Evolutionary conservation across 2,888 invertebrate species (phyloP), one percentile per base, ranked within the genome.

Genomic region (Linyphia triangularis): DNA sequence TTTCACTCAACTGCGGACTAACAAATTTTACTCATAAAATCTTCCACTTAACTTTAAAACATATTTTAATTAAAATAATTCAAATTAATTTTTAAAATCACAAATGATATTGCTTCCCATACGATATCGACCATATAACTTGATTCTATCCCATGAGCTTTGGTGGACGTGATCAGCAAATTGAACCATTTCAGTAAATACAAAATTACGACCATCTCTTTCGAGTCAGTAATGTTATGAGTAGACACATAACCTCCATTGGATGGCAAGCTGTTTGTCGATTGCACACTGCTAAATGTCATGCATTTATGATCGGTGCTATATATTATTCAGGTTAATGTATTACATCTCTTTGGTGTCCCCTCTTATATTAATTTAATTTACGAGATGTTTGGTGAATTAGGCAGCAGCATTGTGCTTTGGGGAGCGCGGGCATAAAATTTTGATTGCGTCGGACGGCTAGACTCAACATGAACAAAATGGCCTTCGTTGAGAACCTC

Each of bases 121-220:
- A n/a, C n/a, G n/a, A n/a, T n/a, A n/a, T n/a, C n/a, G n/a, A n/a
- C n/a, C n/a, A n/a, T n/a, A n/a, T n/a, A n/a, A n/a, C n/a, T n/a
- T n/a, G n/a, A n/a, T n/a, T n/a, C n/a, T n/a, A n/a, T n/a, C n/a
- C n/a, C n/a, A n/a, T n/a, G n/a, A n/a, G n/a, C n/a, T n/a, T n/a
- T n/a, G n/a, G n/a, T n/a, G n/a, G n/a, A 51, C 51, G 51, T 51
- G 51, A 51, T 51, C 51, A 51, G 16, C 51, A 51, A 51, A 51
- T 51, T n/a, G 51, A 51, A 51, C 51, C 51, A 51, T 51, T 51
- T n/a, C 51, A n/a, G 51, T 51, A 51, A 51, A 51, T 51, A 51
- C 51, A 3, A 16, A 51, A 51, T n/a, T 13, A 51, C 51, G n/a
- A 51, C 51, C 51, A 51, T 9, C 5, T 5, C 51, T n/a, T 5